Evolutionary conservation across 2,113 vertebrate genomes (phyloP).

Genomic region (Dendropsophus ebraccatus): DNA sequence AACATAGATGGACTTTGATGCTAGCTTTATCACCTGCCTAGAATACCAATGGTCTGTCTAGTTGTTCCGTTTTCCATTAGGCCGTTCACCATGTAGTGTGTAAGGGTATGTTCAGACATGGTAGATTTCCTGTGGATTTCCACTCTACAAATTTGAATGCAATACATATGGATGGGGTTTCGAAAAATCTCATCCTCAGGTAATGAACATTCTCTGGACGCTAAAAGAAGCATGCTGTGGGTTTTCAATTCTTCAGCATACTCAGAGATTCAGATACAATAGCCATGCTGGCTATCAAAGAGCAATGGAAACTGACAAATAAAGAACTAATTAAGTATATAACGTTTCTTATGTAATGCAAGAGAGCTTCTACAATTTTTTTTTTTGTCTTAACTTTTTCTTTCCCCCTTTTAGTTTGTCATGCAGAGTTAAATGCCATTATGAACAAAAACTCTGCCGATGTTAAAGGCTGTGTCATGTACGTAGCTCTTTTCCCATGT

Average conservation of each 20-base stretch:
- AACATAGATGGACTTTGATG: background rate
- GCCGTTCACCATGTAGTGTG: background rate
- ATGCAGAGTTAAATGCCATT: constrained; percentile 95
- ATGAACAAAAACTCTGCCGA: constrained; percentile 98
- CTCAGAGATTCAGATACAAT: background rate
- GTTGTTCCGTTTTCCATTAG: background rate
- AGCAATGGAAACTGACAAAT: background rate
- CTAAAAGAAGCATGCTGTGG: too few species aligned
- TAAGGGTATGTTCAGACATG: too few species aligned
- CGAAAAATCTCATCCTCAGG: too few species aligned
- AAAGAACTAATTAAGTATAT: too few species aligned
- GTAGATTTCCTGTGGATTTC: too few species aligned
- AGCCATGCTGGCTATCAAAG: background rate
- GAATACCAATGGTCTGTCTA: background rate
- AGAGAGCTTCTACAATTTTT: background rate
- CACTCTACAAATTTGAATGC: too few species aligned
- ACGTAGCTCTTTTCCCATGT: constrained; percentile 95
- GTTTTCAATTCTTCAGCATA: too few species aligned
- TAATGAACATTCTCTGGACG: too few species aligned
- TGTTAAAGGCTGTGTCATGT: constrained; percentile 93
- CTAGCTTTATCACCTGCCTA: background rate
- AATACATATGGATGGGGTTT: too few species aligned
- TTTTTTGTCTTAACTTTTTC: background rate
- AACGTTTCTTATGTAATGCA: too few species aligned
- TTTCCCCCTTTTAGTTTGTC: constrained; percentile 82